Evolutionary conservation across 2,113 vertebrate genomes (phyloP).

Genomic region (Aphelocoma coerulescens): DNA sequence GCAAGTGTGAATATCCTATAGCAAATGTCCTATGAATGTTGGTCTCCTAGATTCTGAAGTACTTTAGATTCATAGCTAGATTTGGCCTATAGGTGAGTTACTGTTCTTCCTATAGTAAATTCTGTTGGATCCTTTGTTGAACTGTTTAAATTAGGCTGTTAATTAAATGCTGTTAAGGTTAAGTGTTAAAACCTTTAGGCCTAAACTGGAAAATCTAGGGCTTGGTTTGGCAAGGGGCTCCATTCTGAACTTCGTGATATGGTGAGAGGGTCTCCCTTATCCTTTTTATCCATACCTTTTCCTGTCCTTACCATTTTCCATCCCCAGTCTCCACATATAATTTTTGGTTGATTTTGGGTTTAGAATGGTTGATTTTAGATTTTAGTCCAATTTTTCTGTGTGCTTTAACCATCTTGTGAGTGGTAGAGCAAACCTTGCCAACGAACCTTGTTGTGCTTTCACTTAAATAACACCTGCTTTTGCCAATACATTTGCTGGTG

Average conservation of each 20-base stretch:
- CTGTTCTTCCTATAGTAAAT: neutral
- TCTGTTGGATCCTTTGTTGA: neutral
- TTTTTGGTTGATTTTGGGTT: neutral
- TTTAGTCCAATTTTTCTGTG: neutral
- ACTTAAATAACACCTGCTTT: neutral
- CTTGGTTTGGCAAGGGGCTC: neutral
- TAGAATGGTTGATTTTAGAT: neutral
- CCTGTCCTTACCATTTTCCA: neutral
- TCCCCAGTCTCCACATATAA: neutral
- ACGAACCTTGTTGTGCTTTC: neutral
- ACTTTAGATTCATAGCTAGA: neutral
- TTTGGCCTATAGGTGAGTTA: neutral
- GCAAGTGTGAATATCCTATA: neutral
- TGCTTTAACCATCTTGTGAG: neutral
- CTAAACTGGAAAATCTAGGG: neutral
- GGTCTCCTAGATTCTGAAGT: neutral
- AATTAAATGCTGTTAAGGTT: neutral
- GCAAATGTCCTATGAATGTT: neutral
- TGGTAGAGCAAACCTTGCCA: neutral
- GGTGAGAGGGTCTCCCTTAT: neutral
- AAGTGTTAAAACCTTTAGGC: neutral
- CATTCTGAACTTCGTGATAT: neutral
- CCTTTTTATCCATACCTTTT: neutral
- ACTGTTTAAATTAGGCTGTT: neutral
- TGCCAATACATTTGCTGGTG: neutral